Conservation (phyloP, 1,140 invertebrate species). For the Bombyx mandarina region DNA sequence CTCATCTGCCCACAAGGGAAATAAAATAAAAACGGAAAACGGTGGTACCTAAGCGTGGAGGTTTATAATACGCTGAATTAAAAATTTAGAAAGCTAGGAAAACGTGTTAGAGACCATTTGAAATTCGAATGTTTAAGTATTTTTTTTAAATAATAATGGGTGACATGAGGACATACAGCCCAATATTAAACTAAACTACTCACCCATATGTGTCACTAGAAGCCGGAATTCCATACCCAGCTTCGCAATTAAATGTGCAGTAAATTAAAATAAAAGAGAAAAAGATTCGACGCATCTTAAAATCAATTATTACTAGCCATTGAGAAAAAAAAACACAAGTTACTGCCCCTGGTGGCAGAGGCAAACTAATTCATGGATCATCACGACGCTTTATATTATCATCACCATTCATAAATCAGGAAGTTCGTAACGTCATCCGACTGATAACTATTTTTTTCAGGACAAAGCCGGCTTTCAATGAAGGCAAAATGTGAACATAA, state of each 20-base stretch:
- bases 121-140: too few species aligned
- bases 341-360: constrained; percentile 28
- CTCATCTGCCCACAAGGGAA: too few species aligned
- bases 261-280: constrained; percentile 34
- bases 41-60: too few species aligned
- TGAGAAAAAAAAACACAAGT: constrained; percentile 21
- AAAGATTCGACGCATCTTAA: constrained; percentile 37
- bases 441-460: constrained; percentile 29
- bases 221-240: constrained; percentile 27
- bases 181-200: constrained; percentile 16
- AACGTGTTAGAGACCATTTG: too few species aligned
- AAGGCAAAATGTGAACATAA: too few species aligned
- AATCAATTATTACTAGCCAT: constrained; percentile 16
- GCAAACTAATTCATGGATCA: constrained; percentile 32
- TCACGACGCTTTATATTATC: constrained; percentile 24
- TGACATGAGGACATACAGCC: not conserved
- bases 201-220: constrained; percentile 25
- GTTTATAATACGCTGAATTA: too few species aligned
- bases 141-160: too few species aligned
- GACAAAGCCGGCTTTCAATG: too few species aligned
- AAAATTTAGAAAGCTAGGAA: too few species aligned
- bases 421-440: constrained; percentile 35
- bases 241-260: constrained; percentile 28
- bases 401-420: constrained; percentile 37
- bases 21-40: too few species aligned